Evolutionary conservation across 2,113 vertebrate genomes (phyloP), one percentile per base, ranked within the genome.

Genomic region (Chionis minor): DNA sequence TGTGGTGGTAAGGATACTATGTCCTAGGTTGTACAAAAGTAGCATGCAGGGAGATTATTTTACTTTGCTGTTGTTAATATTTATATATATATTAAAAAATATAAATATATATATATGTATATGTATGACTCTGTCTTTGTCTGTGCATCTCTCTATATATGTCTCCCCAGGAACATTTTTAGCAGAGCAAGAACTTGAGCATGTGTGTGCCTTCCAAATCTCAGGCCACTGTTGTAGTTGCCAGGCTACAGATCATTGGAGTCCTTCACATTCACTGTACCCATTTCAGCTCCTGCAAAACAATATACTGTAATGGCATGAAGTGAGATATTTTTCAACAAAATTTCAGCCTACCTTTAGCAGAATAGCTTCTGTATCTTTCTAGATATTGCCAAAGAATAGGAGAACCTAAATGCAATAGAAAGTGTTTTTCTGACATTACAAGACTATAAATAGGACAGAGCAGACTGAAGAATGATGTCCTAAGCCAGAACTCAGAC

Each of bases 291-390:
- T 73, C 45, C 96, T 82, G 70, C n/a, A 80, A 90, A 97, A 95
- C 86, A 92, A 82, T 87, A 70, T 38, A 35, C 81, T 66, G 23
- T 47, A 90, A 83, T 55, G 88, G 67, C 42, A 14, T 10, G 59
- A 86, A 88, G 14, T 62, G 42, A 83, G 94, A 80, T 67, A 94
- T 95, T 90, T 81, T 66, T 94, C 92, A 97, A 79, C 30, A 89
- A 81, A 84, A 94, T 63, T 86, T 94, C 72, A 87, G 12, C 52
- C 52, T 70, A 70, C 67, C 62, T 94, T 90, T 94, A 91, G 49
- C 58, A 88, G 66, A 96, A 91, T 27, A 91, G 49, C 40, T 72
- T 94, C 49, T 77, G 28, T 86, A 21, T 67, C 91, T 86, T 86
- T 84, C 81, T 30, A 87, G 38, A 67, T 52, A 59, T 24, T 92